A percentile compares a stretch with the other conserved stretches of the same genome.
Evolutionary conservation across 2,797 vertebrate species (phyloP).

Genomic region (Pseudotriccus pelzelni): DNA sequence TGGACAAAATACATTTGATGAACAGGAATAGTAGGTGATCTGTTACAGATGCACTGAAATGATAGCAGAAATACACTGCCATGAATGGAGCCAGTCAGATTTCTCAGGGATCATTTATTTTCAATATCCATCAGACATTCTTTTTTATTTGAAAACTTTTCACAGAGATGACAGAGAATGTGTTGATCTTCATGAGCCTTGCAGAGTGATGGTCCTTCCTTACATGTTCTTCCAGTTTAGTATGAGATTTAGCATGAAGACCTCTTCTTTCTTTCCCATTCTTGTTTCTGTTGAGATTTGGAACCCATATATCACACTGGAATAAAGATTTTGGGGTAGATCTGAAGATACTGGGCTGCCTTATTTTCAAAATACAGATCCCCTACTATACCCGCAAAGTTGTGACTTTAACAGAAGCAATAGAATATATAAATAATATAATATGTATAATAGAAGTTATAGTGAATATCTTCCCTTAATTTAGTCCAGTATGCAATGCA

Average conservation of each 20-base stretch:
- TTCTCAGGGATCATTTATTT: neutral
- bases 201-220: neutral
- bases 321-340: neutral
- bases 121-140: neutral
- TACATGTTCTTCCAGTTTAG: neutral
- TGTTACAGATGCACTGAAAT: neutral
- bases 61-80: neutral
- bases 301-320: neutral
- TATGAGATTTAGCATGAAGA: neutral
- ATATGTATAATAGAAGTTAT: neutral
- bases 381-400: neutral
- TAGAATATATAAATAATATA: neutral
- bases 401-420: neutral
- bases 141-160: neutral
- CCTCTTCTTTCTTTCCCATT: neutral
- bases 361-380: neutral
- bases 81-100: neutral
- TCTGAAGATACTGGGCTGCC: rapidly evolving
- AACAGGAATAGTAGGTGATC: neutral
- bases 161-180: neutral
- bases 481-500: neutral
- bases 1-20: neutral
- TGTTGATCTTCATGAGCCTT: neutral
- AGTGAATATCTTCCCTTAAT: neutral
- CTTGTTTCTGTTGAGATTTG: neutral